These are phyloP conservation scores for Lota lota DNA, from an alignment of 2,113 vertebrate species.

Conservation along the genomic window DNA sequence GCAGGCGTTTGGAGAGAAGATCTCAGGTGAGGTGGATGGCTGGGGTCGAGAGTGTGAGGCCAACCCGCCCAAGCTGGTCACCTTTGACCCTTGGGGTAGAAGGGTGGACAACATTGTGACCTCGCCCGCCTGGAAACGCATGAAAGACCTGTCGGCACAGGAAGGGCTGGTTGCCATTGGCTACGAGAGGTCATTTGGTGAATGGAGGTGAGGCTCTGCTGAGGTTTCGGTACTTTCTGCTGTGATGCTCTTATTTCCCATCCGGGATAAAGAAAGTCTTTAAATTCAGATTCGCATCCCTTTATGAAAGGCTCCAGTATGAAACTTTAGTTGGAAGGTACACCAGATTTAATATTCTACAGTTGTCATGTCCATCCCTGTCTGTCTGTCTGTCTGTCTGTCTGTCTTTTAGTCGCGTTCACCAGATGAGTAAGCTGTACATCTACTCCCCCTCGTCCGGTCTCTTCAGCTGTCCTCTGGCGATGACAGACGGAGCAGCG, in stretches of 20 bases:
- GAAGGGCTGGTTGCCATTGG: constrained; percentile 76
- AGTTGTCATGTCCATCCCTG: background rate
- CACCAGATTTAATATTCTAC: no score
- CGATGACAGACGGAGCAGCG: constrained; percentile 87
- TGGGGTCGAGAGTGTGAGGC: constrained; percentile 78
- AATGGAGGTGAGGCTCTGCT: constrained; percentile 70
- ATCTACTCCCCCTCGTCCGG: constrained; percentile 77
- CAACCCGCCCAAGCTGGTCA: constrained; percentile 69
- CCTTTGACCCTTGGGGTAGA: constrained; percentile 73
- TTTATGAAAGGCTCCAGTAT: no score
- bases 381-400: constrained; percentile 29
- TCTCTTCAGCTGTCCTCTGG: constrained; percentile 78
- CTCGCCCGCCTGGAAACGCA: constrained; percentile 73
- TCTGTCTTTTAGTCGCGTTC: constrained; percentile 70
- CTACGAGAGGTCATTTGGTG: constrained; percentile 74
- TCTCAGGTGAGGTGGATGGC: constrained; percentile 62
- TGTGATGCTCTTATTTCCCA: background rate
- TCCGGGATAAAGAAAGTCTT: no score
- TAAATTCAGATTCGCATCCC: no score
- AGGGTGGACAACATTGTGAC: constrained; percentile 75
- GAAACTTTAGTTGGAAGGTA: no score
- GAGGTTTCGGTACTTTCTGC: background rate
- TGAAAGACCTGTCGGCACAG: constrained; percentile 77
- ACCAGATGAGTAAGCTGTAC: constrained; percentile 84
- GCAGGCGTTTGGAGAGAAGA: constrained; percentile 70